Base-by-base conservation (phyloP, 1,140 invertebrate species). In the Cylas formicarius region DNA sequence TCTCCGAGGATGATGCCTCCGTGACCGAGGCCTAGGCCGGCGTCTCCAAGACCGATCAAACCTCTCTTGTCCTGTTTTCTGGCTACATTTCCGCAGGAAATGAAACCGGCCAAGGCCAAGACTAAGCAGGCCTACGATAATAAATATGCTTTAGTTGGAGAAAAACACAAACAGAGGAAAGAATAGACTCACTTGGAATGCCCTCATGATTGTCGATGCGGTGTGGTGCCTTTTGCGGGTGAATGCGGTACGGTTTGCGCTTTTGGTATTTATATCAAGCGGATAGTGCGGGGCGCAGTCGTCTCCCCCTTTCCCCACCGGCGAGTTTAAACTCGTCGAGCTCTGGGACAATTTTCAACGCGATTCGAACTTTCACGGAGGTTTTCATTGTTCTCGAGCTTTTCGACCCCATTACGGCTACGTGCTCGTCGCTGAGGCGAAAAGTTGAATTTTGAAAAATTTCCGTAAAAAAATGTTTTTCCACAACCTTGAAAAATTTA, bases 61-160 rank as follows among this genome's bases (percentile, higher is more conserved):
- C 51, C 44, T 37, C 51, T 40, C 37, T 53, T 53, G 27, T 49
- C 51, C 22, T 52, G 44, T 46, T 52, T 52, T 16, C 29, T 46
- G 5, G 36, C 6, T 7, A 13, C 29, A 4, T 50, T 31, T 17
- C 41, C 23, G 32, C 26, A 11, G 8, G 51, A 35, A 20, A 48
- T 34, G 27, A 20, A 11, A 28, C 27, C 41, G 16, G 44, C 28
- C 8, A 47, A 27, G 21, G 51, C 46, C 11, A 53, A 34, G 10
- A 53, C 31, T 19, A 53, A 44, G 17, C 41, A 45, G 21, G 36
- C 38, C 51, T 53, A 28, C 21, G 28, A 45, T 14, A 10, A 31
- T 18, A 46, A 31, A 37, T 34, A 32, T 11, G 22, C 6, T 31
- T 46, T n/a, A 33, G 36, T 38, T 38, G 22, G 4, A 8, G 5